Percentiles rank a stretch among this genome's conserved stretches.
Evolutionary conservation across 2,113 vertebrate genomes (phyloP).

Genomic region (Pontoporia blainvillei): DNA sequence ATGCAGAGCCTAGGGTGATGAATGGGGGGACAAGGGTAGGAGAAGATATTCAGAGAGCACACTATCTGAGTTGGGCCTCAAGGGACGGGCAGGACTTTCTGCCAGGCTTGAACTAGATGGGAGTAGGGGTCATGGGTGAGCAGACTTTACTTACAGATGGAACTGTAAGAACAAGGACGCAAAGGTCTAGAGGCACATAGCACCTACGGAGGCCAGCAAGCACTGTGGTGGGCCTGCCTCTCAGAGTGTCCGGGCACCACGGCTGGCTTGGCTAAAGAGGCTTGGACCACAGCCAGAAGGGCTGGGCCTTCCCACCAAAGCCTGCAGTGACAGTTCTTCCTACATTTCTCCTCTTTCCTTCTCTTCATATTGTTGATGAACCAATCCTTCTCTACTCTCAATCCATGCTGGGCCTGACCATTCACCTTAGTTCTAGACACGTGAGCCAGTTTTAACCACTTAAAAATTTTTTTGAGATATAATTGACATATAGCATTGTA

Average conservation of each 20-base stretch:
- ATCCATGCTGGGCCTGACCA: neutral
- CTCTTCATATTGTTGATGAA: neutral
- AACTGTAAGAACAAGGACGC: neutral
- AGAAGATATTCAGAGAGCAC: neutral
- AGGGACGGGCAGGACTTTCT: neutral
- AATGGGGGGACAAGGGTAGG: fast-evolving
- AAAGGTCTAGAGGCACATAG: neutral
- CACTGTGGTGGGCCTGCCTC: neutral
- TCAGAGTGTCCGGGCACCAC: neutral
- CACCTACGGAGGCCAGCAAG: neutral
- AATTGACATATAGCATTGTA: neutral
- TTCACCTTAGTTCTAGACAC: neutral
- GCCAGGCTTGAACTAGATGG: neutral
- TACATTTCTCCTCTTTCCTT: neutral
- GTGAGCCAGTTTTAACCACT: neutral
- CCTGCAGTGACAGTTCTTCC: neutral
- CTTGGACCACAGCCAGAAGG: neutral
- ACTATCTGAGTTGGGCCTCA: neutral
- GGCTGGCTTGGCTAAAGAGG: no score
- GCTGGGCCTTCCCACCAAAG: neutral
- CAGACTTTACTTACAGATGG: neutral
- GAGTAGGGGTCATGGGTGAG: neutral
- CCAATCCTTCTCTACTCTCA: neutral
- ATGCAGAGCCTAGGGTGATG: neutral
- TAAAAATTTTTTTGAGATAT: neutral